Base-by-base conservation (phyloP, 2,113 vertebrate species). In the Cairina moschata region DNA sequence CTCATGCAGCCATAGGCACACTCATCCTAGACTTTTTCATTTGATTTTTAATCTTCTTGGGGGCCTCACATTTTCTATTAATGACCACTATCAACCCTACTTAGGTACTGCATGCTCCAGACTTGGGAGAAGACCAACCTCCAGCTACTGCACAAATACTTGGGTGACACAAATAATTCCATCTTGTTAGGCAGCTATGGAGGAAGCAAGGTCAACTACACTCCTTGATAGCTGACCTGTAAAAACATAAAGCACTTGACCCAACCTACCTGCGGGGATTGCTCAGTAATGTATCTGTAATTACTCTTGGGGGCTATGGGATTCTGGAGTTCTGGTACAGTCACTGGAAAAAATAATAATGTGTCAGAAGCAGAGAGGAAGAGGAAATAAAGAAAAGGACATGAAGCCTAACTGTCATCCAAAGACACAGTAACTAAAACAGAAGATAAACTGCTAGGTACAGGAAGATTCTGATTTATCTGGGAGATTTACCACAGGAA, bases 181-280 rank as follows among this genome's bases (percentile, higher is more conserved):
- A 2, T n/a, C 58, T 62, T 79, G 17, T 34, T 9, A 1, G 31
- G 55, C n/a, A 94, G 40, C 78, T 52, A 5, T 55, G 50, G 52
- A 93, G 56, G 63, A 94, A 93, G 42, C 32, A 32, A 84, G 75
- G 56, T 93, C 50, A 73, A 80, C 25, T 46, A 22, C 55, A 9
- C 15, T 58, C n/a, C 55, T 77, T 2, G 1, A 79, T 6, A 85
- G 59, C 59, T 91, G 81, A 90, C 52, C 62, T 59, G 44, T 46
- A 68, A 74, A 60, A 95, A 93, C 93, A 68, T 11, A 85, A 91
- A 93, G 84, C 59, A 71, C 67, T 83, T 93, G 74, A 96, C 79
- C 72, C 58, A 77, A 26, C 9, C 58, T 38, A 11, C 62, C 74
- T 46, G 87, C 34, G 72, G 63, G 56, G 44, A 90, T 36, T 50